phyloP scores from a whole-genome alignment of 1,140 invertebrate genomes.

The Eueides isabella region DNA sequence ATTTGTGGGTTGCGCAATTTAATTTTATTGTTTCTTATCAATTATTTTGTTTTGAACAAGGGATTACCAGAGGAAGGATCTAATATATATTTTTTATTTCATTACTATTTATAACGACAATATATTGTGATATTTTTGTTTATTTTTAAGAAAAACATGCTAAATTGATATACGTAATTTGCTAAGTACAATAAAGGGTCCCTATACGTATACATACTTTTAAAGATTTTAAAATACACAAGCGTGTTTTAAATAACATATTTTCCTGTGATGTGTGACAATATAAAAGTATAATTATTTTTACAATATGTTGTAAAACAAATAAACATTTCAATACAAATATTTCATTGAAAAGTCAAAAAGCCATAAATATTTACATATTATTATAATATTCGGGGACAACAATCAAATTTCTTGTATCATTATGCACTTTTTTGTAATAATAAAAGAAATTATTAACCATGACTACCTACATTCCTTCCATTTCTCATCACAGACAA shows the following conservation, averaged over 20 bases:
- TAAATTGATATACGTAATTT: slow-evolving; percentile 28
- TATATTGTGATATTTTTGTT: slow-evolving; percentile 37
- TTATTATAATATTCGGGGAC: neutral
- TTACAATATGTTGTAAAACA: neutral
- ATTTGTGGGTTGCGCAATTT: neutral
- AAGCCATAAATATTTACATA: neutral
- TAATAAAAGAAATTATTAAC: neutral
- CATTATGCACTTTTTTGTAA: neutral
- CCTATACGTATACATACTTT: slow-evolving; percentile 40
- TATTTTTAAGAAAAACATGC: slow-evolving; percentile 27
- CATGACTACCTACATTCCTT: neutral
- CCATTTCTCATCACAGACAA: neutral
- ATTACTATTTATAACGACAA: neutral
- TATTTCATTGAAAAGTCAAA: neutral
- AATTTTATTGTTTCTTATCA: neutral
- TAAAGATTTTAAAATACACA: slow-evolving; percentile 4
- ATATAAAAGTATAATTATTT: neutral
- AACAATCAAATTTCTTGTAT: neutral
- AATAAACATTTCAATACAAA: neutral
- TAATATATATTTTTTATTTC: neutral
- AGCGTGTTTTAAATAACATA: slow-evolving; percentile 1
- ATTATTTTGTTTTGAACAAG: neutral
- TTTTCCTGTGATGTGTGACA: neutral
- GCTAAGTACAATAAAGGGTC: slow-evolving; percentile 39
- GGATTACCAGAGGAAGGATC: neutral